Evolutionary conservation across 2,888 invertebrate species (phyloP).

Genomic region (Melieria crassipennis): DNA sequence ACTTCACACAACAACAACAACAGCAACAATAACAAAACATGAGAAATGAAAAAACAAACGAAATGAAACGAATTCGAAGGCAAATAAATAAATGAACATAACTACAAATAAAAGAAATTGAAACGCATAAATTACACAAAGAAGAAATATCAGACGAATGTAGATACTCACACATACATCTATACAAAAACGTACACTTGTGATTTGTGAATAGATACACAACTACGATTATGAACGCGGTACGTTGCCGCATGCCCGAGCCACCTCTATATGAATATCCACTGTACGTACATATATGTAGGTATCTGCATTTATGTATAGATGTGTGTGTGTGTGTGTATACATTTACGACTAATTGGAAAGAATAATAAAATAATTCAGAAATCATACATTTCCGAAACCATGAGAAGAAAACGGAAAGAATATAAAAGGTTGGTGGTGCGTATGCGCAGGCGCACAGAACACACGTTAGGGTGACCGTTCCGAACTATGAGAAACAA

Average conservation of each 20-base stretch:
- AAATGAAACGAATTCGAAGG: neutral
- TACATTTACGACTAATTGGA: conserved; percentile 24
- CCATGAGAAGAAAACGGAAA: no score
- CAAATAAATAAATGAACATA: neutral
- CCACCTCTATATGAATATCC: neutral
- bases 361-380: conserved; percentile 38
- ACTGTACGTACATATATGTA: neutral
- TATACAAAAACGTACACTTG: neutral
- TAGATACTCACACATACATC: conserved; percentile 6
- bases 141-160: conserved; percentile 16
- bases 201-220: no score
- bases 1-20: conserved; percentile 4
- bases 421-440: neutral
- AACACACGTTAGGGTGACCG: neutral
- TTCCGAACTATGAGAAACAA: neutral
- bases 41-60: conserved; percentile 14
- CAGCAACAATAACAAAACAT: conserved; percentile 10
- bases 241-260: no score
- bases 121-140: conserved; percentile 40
- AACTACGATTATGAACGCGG: no score
- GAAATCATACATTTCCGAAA: conserved; percentile 20
- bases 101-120: conserved; percentile 28
- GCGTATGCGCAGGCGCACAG: conserved; percentile 15
- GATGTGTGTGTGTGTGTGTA: neutral
- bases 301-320: neutral